Percentiles rank a stretch among this genome's conserved stretches.
These are phyloP conservation scores for Bilobella aurantiaca DNA, from an alignment of 1,140 invertebrate species.

Conservation along the genomic window DNA sequence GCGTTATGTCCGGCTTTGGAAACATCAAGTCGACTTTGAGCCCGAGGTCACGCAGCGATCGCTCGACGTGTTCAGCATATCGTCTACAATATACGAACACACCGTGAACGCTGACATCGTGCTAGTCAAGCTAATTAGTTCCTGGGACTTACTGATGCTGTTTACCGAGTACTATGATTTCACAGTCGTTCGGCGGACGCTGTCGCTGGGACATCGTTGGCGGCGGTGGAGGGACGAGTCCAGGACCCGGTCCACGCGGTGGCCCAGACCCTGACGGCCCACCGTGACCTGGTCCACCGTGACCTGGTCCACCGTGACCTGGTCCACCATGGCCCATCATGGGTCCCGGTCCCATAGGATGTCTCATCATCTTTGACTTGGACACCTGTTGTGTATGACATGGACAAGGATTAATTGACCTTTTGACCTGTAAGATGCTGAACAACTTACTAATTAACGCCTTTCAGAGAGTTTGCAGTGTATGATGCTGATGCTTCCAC, in stretches of 20 bases:
- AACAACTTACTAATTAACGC: too few species aligned
- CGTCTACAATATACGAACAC: not conserved
- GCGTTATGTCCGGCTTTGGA: not conserved
- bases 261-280: too few species aligned
- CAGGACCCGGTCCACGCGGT: too few species aligned
- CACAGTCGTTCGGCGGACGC: not conserved
- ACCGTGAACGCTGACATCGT: not conserved
- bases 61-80: not conserved
- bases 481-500: too few species aligned
- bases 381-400: too few species aligned
- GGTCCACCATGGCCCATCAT: not conserved
- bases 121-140: not conserved
- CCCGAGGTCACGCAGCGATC: not conserved
- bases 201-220: too few species aligned
- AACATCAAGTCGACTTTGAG: not conserved
- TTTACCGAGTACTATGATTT: not conserved
- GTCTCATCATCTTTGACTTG: too few species aligned
- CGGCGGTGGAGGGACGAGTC: not conserved
- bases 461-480: too few species aligned
- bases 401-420: too few species aligned
- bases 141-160: not conserved
- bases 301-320: not conserved
- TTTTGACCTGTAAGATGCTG: too few species aligned
- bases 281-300: not conserved
- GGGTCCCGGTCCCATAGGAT: not conserved